A percentile compares a stretch with the other conserved stretches of the same genome.
Evolutionary conservation across 1,140 invertebrate species (phyloP).

Genomic region (Agraylea sexmaculata): DNA sequence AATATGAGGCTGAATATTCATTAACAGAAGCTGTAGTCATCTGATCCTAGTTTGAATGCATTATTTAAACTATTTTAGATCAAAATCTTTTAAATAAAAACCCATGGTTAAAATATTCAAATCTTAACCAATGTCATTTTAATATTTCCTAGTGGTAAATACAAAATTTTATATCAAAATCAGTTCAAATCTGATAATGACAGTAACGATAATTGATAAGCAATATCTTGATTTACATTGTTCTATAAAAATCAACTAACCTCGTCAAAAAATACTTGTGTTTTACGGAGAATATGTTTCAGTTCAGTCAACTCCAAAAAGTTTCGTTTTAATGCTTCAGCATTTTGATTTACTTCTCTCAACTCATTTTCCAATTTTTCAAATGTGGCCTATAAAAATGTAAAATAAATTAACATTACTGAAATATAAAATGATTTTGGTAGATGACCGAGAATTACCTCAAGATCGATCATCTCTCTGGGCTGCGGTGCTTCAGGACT

Average conservation of each 20-base stretch:
- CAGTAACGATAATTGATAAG: neutral
- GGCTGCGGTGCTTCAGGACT: constrained; percentile 97
- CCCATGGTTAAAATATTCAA: too few relatives aligned
- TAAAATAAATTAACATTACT: neutral
- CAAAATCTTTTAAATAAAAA: too few relatives aligned
- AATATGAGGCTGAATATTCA: constrained; percentile 6
- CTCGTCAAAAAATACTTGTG: constrained; percentile 96
- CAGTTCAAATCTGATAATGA: neutral
- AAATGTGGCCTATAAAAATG: constrained; percentile 68
- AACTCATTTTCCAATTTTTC: constrained; percentile 92
- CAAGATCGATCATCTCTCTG: constrained; percentile 97
- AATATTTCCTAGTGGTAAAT: too few relatives aligned
- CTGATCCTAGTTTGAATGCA: constrained; percentile 10
- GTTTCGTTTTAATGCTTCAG: constrained; percentile 91
- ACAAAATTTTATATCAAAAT: too few relatives aligned
- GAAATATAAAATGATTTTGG: neutral
- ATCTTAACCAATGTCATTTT: too few relatives aligned
- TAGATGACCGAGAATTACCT: constrained; percentile 53
- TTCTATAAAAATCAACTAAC: constrained; percentile 46
- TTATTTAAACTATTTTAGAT: constrained; percentile 1
- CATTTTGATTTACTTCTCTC: constrained; percentile 95
- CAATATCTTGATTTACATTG: neutral
- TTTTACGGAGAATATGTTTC: constrained; percentile 91
- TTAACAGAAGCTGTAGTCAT: constrained; percentile 7
- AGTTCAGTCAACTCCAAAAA: constrained; percentile 92